A percentile compares a stretch with the other conserved stretches of the same genome.
Conservation (phyloP, 2,113 vertebrate species). For the Bos indicus region DNA sequence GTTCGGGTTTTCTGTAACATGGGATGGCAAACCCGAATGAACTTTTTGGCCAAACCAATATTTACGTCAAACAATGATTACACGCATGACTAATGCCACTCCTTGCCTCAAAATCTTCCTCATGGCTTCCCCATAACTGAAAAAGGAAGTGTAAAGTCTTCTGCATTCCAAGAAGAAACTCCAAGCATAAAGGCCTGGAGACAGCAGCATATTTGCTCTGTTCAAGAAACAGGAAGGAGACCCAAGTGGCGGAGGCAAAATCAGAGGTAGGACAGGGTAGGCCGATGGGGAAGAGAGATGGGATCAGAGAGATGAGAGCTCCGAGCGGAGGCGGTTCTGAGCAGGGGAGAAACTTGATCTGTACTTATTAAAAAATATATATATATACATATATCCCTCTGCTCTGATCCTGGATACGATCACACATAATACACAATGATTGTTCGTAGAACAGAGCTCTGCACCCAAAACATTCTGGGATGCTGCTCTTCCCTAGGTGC, state of each 20-base stretch:
- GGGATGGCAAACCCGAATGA: not conserved
- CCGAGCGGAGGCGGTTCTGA: not conserved
- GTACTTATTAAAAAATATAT: not conserved
- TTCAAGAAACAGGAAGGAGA: not conserved
- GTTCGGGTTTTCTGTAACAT: fast-evolving
- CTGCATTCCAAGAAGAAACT: not conserved
- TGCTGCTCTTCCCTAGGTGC: not conserved
- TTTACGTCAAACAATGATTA: not conserved
- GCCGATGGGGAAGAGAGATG: not conserved
- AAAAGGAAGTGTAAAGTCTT: not conserved
- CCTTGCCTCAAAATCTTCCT: not conserved
- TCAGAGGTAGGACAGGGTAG: not conserved
- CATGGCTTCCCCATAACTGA: not conserved
- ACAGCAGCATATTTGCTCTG: not conserved
- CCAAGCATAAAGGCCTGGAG: not conserved
- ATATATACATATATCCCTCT: no score
- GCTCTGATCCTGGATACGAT: not conserved
- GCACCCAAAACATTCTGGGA: not conserved
- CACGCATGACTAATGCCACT: not conserved
- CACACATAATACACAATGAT: fast-evolving
- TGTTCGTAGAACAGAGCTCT: not conserved
- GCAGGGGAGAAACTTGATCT: not conserved
- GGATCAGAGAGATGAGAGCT: not conserved
- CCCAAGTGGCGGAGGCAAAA: not conserved
- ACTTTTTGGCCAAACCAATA: not conserved